phyloP scores from a whole-genome alignment of 2,113 vertebrate species.

The Salvelinus fontinalis region DNA sequence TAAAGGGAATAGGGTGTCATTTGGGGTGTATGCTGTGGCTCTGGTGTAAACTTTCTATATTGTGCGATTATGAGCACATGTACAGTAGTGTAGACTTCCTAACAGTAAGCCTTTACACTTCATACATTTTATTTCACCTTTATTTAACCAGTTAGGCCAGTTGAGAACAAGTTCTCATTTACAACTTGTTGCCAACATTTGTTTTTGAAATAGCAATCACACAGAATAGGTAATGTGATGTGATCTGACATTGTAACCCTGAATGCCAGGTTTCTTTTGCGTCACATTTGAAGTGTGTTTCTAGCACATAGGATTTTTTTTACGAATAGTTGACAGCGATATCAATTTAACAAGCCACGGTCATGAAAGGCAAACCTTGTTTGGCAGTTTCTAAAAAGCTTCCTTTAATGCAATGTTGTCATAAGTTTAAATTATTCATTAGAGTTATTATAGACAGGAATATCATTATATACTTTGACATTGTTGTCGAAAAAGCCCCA shows the following conservation, averaged over 20 bases:
- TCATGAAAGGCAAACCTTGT: slow-evolving; percentile 8
- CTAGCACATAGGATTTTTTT: background rate
- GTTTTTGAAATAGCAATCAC: background rate
- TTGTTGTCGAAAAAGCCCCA: background rate
- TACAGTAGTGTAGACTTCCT: too few species aligned
- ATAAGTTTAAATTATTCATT: slow-evolving; percentile 6
- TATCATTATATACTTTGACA: slow-evolving; percentile 12
- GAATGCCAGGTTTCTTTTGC: background rate
- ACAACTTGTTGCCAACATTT: too few species aligned
- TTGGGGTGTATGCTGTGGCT: too few species aligned
- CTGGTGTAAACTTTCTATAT: background rate
- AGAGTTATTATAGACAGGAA: slow-evolving; percentile 9
- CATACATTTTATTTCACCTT: too few species aligned
- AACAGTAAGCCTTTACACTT: too few species aligned
- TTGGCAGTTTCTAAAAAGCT: background rate
- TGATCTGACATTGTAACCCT: background rate
- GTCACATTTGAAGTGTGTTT: background rate
- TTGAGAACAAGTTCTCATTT: too few species aligned
- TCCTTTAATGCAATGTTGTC: background rate
- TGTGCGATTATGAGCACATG: too few species aligned
- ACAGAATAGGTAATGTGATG: too few species aligned
- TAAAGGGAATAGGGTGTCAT: too few species aligned
- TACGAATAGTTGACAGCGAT: background rate
- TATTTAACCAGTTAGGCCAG: too few species aligned
- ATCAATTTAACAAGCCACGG: background rate